phyloP scores from a whole-genome alignment of 2,888 invertebrate genomes.

The Drosophila mulleri region DNA sequence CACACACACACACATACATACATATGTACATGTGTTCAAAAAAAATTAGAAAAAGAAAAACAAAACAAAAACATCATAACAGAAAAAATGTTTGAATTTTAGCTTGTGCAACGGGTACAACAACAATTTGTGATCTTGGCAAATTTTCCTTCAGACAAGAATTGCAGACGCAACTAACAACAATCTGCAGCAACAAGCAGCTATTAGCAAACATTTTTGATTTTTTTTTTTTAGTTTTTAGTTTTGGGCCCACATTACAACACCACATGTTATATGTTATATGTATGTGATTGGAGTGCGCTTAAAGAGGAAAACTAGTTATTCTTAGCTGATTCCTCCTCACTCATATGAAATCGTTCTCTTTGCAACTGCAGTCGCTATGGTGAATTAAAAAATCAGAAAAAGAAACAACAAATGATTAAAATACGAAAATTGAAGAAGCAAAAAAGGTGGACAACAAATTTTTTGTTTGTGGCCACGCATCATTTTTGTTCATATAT shows the following conservation, averaged over 20 bases:
- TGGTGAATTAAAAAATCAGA: slow-evolving; percentile 40
- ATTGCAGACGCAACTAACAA: slow-evolving; percentile 21
- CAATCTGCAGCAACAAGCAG: slow-evolving; percentile 52
- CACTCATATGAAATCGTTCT: slow-evolving; percentile 25
- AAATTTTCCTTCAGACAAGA: slow-evolving; percentile 20
- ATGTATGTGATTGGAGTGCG: neutral
- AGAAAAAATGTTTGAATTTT: slow-evolving; percentile 33
- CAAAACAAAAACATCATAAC: slow-evolving; percentile 23
- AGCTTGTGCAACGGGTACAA: slow-evolving; percentile 39
- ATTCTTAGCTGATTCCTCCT: slow-evolving; percentile 41
- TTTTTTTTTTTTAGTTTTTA: slow-evolving; percentile 13
- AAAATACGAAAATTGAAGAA: slow-evolving; percentile 65
- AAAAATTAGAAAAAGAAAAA: slow-evolving; percentile 3
- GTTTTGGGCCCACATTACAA: slow-evolving; percentile 65
- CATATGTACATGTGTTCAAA: slow-evolving; percentile 28
- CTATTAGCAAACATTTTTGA: slow-evolving; percentile 41
- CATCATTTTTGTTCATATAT: slow-evolving; percentile 18
- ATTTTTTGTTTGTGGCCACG: slow-evolving; percentile 25
- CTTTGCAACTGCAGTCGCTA: slow-evolving; percentile 48
- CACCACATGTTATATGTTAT: slow-evolving; percentile 33
- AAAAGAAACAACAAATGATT: slow-evolving; percentile 46
- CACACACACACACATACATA: slow-evolving; percentile 20
- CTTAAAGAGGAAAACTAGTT: slow-evolving; percentile 58
- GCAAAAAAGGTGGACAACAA: slow-evolving; percentile 41
- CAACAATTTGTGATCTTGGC: slow-evolving; percentile 45